A percentile compares a stretch with the other conserved stretches of the same genome.
phyloP scores from a whole-genome alignment of 2,797 vertebrate genomes.

The Leptodactylus fallax region DNA sequence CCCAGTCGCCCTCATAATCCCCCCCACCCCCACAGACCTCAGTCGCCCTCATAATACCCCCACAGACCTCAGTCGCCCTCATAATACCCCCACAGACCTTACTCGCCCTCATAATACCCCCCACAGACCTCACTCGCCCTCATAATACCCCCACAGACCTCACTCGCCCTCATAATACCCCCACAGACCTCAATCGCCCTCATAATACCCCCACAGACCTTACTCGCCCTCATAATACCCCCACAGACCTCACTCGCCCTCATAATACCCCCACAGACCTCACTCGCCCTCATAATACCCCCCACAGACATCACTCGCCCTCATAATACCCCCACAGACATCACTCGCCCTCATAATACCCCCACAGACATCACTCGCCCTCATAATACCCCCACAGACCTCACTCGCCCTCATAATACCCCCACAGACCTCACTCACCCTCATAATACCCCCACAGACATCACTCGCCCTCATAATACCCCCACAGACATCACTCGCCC shows the following conservation, averaged over 20 bases:
- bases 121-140: not conserved
- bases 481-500: not conserved
- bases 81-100: constrained; percentile 73
- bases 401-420: not conserved
- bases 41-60: not conserved
- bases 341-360: not conserved
- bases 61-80: constrained; percentile 72
- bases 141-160: not conserved
- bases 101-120: not conserved
- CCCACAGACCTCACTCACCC: not conserved
- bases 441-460: not conserved
- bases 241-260: not conserved
- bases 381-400: not conserved
- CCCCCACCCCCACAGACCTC: no score
- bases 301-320: constrained; percentile 69
- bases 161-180: not conserved
- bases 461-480: constrained; percentile 81
- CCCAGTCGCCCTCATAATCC: no score
- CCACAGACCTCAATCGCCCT: constrained; percentile 70
- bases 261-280: not conserved
- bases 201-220: constrained; percentile 75
- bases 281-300: not conserved
- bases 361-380: not conserved
- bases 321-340: constrained; percentile 76
- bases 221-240: not conserved